A percentile compares a stretch with the other conserved stretches of the same genome.
phyloP scores from a whole-genome alignment of 2,113 vertebrate species.

The Callithrix jacchus region DNA sequence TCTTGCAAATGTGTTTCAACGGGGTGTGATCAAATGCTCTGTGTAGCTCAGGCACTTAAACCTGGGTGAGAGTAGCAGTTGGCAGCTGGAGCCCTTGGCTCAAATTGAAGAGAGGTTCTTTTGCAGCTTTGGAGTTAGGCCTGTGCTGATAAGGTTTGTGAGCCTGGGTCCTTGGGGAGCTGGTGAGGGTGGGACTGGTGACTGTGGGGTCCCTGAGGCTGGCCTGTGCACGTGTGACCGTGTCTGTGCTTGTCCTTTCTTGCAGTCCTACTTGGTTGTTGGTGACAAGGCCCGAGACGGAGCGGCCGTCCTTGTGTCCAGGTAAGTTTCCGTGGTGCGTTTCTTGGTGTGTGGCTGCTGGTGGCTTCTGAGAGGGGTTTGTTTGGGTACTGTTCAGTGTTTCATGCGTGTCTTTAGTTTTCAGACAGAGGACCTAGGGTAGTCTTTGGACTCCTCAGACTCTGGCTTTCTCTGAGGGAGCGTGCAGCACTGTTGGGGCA shows the following conservation, averaged over 20 bases:
- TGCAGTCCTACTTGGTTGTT: conserved; percentile 92
- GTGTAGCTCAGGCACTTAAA: accelerated
- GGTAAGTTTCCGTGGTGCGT: conserved; percentile 87
- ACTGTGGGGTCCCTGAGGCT: no score
- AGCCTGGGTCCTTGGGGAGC: neutral
- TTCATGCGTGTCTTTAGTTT: neutral
- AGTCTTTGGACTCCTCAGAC: neutral
- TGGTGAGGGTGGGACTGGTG: neutral
- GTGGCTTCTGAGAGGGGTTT: neutral
- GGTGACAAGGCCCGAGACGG: conserved; percentile 92
- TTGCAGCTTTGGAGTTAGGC: neutral
- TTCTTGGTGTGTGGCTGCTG: neutral
- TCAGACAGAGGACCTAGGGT: neutral
- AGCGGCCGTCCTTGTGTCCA: conserved; percentile 94
- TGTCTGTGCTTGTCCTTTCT: neutral
- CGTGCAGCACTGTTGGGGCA: neutral
- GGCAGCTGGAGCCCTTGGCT: neutral
- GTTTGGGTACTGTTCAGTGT: accelerated
- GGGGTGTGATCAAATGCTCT: accelerated
- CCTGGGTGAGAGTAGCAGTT: neutral
- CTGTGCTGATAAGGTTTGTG: neutral
- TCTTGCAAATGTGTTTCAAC: neutral
- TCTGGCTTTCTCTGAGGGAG: neutral
- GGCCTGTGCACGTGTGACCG: neutral
- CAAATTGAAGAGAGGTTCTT: neutral